phyloP scores from a whole-genome alignment of 2,113 vertebrate genomes.

The Lampris megalopsis region DNA sequence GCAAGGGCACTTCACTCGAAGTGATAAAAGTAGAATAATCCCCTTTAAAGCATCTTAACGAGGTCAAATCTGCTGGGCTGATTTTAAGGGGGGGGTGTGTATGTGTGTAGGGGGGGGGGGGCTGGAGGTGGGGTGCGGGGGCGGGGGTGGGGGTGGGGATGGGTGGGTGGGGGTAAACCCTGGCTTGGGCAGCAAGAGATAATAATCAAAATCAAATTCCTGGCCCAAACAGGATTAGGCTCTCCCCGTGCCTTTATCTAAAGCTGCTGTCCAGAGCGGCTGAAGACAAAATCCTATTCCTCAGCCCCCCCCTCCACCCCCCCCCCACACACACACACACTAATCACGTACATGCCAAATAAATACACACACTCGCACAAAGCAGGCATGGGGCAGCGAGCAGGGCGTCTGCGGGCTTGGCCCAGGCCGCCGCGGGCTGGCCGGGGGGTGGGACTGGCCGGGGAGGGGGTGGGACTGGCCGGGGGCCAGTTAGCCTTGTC shows the following conservation, averaged over 20 bases:
- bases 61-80: constrained; percentile 75
- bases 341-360: constrained; percentile 5
- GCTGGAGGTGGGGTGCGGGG: constrained; percentile 57
- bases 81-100: constrained; percentile 35
- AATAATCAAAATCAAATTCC: constrained; percentile 85
- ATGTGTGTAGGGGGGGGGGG: constrained; percentile 29
- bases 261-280: constrained; percentile 73
- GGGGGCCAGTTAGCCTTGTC: constrained; percentile 59
- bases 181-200: constrained; percentile 77
- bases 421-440: constrained; percentile 46
- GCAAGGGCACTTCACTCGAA: constrained; percentile 74
- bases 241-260: constrained; percentile 65
- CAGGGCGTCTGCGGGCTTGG: constrained; percentile 37
- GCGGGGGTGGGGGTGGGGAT: constrained; percentile 66
- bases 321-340: constrained; percentile 20
- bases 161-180: constrained; percentile 75
- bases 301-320: constrained; percentile 49
- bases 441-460: constrained; percentile 44
- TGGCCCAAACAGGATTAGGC: constrained; percentile 82
- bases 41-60: constrained; percentile 80
- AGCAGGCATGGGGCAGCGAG: constrained; percentile 27
- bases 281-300: constrained; percentile 79
- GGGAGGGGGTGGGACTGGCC: constrained; percentile 41
- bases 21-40: constrained; percentile 84
- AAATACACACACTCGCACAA: constrained; percentile 34